Conservation (phyloP, 2,113 vertebrate genomes). For the Oreochromis spilurus region DNA sequence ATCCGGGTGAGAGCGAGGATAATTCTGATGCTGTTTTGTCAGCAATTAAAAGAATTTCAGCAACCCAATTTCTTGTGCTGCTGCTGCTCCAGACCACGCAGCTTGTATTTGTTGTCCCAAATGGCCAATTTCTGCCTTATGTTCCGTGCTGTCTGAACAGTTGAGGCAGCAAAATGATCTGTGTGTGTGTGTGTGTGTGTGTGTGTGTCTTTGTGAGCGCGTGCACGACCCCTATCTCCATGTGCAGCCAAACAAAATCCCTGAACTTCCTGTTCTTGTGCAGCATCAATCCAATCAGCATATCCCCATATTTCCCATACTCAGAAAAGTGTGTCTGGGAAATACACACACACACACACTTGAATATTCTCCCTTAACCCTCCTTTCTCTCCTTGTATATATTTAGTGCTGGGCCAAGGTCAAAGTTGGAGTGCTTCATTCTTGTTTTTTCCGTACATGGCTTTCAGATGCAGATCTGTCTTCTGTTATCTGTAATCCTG, state of each 20-base stretch:
- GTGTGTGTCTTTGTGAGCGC: neutral
- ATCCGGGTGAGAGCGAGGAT: constrained; percentile 12
- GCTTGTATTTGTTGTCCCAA: constrained; percentile 52
- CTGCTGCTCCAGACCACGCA: constrained; percentile 36
- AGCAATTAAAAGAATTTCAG: constrained; percentile 62
- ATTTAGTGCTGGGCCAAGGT: constrained; percentile 46
- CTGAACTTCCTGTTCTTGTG: constrained; percentile 5
- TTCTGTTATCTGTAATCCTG: constrained; percentile 15
- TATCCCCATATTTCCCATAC: neutral
- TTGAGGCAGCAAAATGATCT: constrained; percentile 55
- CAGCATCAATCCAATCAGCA: constrained; percentile 2
- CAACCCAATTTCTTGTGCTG: constrained; percentile 33
- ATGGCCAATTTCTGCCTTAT: constrained; percentile 66
- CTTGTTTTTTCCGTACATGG: constrained; percentile 33
- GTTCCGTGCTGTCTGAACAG: constrained; percentile 49
- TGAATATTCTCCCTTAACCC: constrained; percentile 3
- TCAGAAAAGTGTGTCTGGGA: neutral
- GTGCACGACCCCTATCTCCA: neutral
- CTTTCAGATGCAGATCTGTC: constrained; percentile 30
- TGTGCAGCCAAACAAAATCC: neutral
- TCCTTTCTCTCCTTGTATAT: constrained; percentile 9
- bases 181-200: neutral
- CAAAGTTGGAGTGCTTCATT: constrained; percentile 9
- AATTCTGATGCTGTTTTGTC: constrained; percentile 56
- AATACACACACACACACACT: neutral